A percentile compares a stretch with the other conserved stretches of the same genome.
Evolutionary conservation across 2,797 vertebrate species (phyloP).

Genomic region (Coracias cyanogaster): DNA sequence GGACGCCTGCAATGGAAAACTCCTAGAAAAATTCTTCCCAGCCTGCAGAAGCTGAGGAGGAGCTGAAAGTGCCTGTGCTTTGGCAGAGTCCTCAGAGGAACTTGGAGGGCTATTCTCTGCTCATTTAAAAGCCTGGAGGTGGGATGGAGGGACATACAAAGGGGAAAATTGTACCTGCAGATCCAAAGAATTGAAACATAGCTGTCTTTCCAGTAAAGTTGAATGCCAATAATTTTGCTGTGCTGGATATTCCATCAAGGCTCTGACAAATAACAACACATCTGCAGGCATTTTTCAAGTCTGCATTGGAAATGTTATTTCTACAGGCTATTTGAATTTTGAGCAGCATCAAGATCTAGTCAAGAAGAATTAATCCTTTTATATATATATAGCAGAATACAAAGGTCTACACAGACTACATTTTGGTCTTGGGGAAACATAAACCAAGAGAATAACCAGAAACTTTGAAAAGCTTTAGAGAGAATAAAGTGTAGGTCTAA

Average conservation of each 20-base stretch:
- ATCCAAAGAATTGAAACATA: not conserved
- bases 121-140: not conserved
- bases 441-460: not conserved
- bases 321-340: not conserved
- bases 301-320: not conserved
- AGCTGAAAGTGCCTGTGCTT: not conserved
- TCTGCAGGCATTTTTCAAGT: not conserved
- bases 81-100: not conserved
- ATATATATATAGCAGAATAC: not conserved
- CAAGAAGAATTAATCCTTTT: not conserved
- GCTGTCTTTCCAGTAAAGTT: not conserved
- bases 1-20: not conserved
- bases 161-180: not conserved
- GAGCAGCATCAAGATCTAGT: not conserved
- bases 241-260: not conserved
- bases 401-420: not conserved
- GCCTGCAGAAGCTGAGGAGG: not conserved
- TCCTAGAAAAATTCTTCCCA: not conserved
- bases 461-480: not conserved
- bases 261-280: not conserved
- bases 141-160: not conserved
- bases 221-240: not conserved
- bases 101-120: not conserved
- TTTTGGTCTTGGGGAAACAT: not conserved
- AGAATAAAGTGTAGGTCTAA: not conserved